These are phyloP conservation scores for Didymodactylos carnosus DNA, from an alignment of 2,888 invertebrate species.

Conservation along the genomic window DNA sequence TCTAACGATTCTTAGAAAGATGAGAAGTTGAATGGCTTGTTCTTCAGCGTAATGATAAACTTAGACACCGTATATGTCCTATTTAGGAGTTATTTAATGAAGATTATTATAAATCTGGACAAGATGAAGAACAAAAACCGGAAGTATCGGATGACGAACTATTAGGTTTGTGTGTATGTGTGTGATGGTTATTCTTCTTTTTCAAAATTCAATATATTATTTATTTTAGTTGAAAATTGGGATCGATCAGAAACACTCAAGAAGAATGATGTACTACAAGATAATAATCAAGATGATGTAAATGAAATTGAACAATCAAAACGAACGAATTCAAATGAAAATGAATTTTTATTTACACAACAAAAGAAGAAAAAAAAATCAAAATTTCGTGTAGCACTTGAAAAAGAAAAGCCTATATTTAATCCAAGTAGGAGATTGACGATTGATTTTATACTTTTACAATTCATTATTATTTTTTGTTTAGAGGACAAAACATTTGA, in stretches of 20 bases:
- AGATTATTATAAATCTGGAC: slow-evolving; percentile 52
- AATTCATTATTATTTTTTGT: slow-evolving; percentile 9
- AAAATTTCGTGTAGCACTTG: slow-evolving; percentile 53
- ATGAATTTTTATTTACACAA: slow-evolving; percentile 15
- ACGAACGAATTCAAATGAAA: slow-evolving; percentile 36
- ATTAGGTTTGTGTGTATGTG: neutral
- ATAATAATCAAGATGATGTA: neutral
- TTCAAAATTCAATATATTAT: neutral
- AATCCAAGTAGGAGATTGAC: slow-evolving; percentile 44
- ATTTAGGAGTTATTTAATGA: slow-evolving; percentile 56
- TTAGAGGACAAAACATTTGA: slow-evolving; percentile 48
- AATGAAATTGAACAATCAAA: too few relatives aligned
- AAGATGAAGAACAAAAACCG: slow-evolving; percentile 18
- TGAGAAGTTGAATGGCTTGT: neutral
- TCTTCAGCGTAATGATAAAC: neutral
- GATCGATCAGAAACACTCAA: slow-evolving; percentile 3
- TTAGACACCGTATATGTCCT: too few relatives aligned
- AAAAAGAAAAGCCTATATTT: slow-evolving; percentile 59
- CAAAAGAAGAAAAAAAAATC: slow-evolving; percentile 43
- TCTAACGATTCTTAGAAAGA: neutral
- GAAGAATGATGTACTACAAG: neutral
- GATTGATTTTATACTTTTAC: too few relatives aligned
- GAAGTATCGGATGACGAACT: slow-evolving; percentile 13
- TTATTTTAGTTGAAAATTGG: slow-evolving; percentile 4
- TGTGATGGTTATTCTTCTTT: neutral